Base-by-base conservation (phyloP, 2,888 invertebrate species). In the Tortricodes alternella region DNA sequence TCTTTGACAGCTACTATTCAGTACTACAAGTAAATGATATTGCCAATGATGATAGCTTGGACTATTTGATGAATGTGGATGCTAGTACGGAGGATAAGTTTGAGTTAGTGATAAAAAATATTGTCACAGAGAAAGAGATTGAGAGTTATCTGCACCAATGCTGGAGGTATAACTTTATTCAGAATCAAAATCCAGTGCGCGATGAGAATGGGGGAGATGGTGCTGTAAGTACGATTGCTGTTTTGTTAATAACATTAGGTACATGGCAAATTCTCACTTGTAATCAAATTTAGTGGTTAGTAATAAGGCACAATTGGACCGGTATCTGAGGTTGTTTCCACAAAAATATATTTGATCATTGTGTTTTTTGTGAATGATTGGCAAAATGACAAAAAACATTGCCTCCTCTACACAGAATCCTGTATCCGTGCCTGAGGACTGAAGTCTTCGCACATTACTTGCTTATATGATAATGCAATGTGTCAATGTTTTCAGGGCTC, bases 1-100 rank as follows among this genome's bases (percentile, higher is more conserved):
- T 89, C 0, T 89, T 89, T 44, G 89, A 90, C 32, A 63, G 82
- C 21, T 83, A 80, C 51, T 80, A 76, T 32, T 62, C 62, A 1
- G 58, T 66, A 7, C 58, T 87, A 8, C 66, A 76, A 62, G 37
- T 52, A 0, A 73, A 81, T 39, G 35, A 58, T 3, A 61, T 72
- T 1, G 61, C 59, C 1, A 76, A 83, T 44, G 67, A 63, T 8
- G 78, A 85, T 16, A 64, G 65, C 3, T 61, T 87, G 23, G 74
- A 85, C 27, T 88, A 83, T 53, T 62, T 90, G 4, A 60, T 74
- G 15, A 83, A 83, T 56, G 71, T 85, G 1, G 71, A 87, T 60
- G 84, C 85, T 0, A 85, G 85, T 52, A 87, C 87, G 0, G 89
- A 89, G 34, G 87, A 87, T 58, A 89, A 89, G 51, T 79, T 87